phyloP scores from a whole-genome alignment of 2,797 vertebrate species.

The Psittacula derbiana region DNA sequence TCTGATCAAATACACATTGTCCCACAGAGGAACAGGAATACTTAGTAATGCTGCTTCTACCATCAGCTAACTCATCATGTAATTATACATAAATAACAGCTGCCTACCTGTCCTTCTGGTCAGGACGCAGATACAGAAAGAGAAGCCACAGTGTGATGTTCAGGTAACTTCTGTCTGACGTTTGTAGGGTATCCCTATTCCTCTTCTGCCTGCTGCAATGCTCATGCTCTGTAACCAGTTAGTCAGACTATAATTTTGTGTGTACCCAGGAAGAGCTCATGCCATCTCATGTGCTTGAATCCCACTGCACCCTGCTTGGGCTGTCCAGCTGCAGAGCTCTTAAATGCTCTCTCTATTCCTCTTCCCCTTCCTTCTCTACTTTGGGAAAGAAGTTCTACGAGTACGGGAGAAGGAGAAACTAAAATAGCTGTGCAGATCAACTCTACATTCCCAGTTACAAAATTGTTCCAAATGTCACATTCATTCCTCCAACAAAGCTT shows the following conservation, averaged over 20 bases:
- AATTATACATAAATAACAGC: background rate
- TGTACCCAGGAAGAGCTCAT: background rate
- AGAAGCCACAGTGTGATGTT: background rate
- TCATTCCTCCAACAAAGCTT: background rate
- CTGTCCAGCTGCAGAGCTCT: background rate
- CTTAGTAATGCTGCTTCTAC: background rate
- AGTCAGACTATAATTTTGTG: accelerated
- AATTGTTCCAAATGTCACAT: background rate
- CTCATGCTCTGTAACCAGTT: accelerated
- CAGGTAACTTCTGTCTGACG: background rate
- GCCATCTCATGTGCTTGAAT: accelerated
- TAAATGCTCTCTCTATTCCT: accelerated
- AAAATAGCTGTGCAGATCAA: background rate
- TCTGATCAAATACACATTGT: background rate
- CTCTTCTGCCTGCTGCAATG: background rate
- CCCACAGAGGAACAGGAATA: background rate
- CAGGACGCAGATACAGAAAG: background rate
- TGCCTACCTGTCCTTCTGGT: background rate
- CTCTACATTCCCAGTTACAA: background rate
- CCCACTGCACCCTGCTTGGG: accelerated
- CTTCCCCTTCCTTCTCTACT: background rate
- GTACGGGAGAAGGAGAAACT: background rate
- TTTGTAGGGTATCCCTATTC: background rate
- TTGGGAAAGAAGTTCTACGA: background rate
- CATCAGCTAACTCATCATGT: background rate